phyloP scores from a whole-genome alignment of 2,888 invertebrate genomes.

The Chrysina gloriosa region DNA sequence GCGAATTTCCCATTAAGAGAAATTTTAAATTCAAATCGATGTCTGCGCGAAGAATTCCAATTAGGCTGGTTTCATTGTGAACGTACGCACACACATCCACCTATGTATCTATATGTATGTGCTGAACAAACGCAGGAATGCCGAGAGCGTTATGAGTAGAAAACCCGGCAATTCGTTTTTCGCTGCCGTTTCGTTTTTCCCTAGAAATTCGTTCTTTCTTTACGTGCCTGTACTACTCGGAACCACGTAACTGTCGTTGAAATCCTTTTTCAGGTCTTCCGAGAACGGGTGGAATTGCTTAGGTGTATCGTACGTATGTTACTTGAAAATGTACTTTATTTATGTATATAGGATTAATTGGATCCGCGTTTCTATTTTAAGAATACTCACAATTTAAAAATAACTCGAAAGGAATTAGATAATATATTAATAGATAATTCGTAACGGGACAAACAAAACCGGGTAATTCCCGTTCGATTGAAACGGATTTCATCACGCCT shows the following conservation, averaged over 20 bases:
- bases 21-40: conserved; percentile 23
- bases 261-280: conserved; percentile 19
- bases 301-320: too few species aligned
- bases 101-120: neutral
- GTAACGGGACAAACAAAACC: too few species aligned
- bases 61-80: neutral
- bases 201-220: conserved; percentile 4
- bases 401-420: neutral
- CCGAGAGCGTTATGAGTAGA: conserved; percentile 3
- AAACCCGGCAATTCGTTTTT: conserved; percentile 23
- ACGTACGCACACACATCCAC: neutral
- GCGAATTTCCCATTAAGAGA: conserved; percentile 23
- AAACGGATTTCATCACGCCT: too few species aligned
- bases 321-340: too few species aligned
- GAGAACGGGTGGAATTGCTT: conserved; percentile 10
- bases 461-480: too few species aligned
- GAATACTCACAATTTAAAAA: neutral
- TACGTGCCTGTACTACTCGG: conserved; percentile 21
- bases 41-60: conserved; percentile 7
- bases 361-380: neutral
- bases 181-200: conserved; percentile 4
- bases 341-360: too few species aligned
- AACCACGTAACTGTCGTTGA: conserved; percentile 22
- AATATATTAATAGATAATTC: too few species aligned
- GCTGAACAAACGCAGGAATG: conserved; percentile 3